A percentile compares a stretch with the other conserved stretches of the same genome.
Conservation (phyloP, 2,113 vertebrate genomes). For the Heliornis fulica region DNA sequence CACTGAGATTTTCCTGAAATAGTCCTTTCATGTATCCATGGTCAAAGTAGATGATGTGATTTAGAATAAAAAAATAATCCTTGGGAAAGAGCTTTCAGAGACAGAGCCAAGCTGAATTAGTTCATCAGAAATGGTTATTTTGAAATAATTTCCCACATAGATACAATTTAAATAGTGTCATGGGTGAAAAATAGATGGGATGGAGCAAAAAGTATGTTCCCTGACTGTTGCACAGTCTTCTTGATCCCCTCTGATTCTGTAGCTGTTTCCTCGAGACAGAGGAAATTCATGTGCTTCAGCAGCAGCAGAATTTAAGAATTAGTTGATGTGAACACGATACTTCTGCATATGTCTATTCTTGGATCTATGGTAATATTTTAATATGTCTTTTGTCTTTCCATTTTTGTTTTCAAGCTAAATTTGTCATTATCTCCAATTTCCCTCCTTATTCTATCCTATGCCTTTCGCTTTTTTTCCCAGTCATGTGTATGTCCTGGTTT, state of each 20-base stretch:
- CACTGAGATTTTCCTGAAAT: neutral
- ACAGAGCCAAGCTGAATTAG: neutral
- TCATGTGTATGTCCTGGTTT: neutral
- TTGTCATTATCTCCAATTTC: neutral
- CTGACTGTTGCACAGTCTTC: neutral
- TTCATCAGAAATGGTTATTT: neutral
- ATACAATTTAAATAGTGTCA: neutral
- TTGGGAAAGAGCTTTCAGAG: neutral
- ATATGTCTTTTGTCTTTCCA: neutral
- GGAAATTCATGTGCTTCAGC: neutral
- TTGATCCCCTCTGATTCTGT: neutral
- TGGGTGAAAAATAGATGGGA: neutral
- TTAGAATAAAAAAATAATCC: neutral
- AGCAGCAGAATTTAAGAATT: neutral
- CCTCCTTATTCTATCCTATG: neutral
- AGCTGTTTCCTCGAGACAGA: neutral
- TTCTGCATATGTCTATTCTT: neutral
- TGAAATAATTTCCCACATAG: neutral
- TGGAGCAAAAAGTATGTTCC: neutral
- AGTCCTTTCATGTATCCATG: neutral
- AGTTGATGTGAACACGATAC: neutral
- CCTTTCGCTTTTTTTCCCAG: neutral
- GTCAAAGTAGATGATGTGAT: neutral
- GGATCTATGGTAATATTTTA: neutral
- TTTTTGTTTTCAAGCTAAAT: neutral